Conservation (phyloP, 2,113 vertebrate genomes). For the Salminus brasiliensis region DNA sequence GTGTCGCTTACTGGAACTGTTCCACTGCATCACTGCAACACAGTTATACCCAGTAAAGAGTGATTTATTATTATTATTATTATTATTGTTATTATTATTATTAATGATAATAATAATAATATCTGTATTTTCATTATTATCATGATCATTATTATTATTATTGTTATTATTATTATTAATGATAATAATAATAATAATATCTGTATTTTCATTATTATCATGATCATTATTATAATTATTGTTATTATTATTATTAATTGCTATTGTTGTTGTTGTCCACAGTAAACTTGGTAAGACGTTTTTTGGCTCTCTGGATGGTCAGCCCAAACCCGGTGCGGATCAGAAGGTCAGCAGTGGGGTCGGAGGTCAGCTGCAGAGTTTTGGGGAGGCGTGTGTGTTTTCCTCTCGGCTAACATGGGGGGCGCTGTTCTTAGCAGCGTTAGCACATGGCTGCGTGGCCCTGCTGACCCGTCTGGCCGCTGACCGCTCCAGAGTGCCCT, state of each 20-base stretch:
- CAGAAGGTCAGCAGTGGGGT: slow-evolving; percentile 70
- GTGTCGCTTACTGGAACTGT: too few species aligned
- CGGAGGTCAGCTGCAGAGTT: slow-evolving; percentile 80
- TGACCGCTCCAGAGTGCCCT: slow-evolving; percentile 94
- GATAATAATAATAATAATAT: too few species aligned
- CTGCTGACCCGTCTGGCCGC: slow-evolving; percentile 91
- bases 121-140: too few species aligned
- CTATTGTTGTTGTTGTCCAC: slow-evolving; percentile 47
- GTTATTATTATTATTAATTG: background rate
- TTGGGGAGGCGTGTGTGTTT: slow-evolving; percentile 83
- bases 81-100: too few species aligned
- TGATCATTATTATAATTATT: too few species aligned
- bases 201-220: too few species aligned
- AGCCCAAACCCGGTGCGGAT: slow-evolving; percentile 51
- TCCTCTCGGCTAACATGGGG: slow-evolving; percentile 90
- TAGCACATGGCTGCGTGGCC: slow-evolving; percentile 94
- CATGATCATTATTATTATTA: too few species aligned
- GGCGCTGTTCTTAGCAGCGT: slow-evolving; percentile 89
- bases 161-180: background rate
- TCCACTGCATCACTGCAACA: too few species aligned
- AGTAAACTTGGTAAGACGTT: slow-evolving; percentile 81
- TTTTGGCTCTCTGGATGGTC: slow-evolving; percentile 86
- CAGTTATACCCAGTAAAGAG: too few species aligned
- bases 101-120: too few species aligned
- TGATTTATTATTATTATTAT: too few species aligned